A percentile compares a stretch with the other conserved stretches of the same genome.
phyloP scores from a whole-genome alignment of 2,113 vertebrate species.

The Nycticorax nycticorax region DNA sequence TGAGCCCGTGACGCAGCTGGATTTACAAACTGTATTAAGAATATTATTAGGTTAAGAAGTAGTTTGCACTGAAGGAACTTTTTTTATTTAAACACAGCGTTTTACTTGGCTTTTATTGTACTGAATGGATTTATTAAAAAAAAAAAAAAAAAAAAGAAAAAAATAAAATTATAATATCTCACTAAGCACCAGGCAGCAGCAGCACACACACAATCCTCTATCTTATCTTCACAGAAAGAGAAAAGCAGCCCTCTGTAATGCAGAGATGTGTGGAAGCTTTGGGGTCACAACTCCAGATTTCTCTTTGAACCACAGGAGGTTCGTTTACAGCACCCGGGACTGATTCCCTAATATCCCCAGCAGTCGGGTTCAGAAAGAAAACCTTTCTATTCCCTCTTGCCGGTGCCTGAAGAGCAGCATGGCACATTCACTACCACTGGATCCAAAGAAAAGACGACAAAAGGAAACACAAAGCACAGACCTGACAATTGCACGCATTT shows the following conservation, averaged over 20 bases:
- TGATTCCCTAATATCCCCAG: not conserved
- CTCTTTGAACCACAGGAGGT: not conserved
- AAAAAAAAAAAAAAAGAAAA: not conserved
- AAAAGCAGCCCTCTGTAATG: not conserved
- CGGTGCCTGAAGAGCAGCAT: not conserved
- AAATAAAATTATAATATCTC: not conserved
- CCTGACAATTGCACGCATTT: not conserved
- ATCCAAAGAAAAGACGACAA: constrained; percentile 16
- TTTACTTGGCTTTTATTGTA: constrained; percentile 68
- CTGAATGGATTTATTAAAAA: constrained; percentile 5
- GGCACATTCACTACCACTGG: not conserved
- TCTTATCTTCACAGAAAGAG: not conserved
- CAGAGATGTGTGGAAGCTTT: not conserved
- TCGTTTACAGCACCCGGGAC: not conserved
- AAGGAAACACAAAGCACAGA: constrained; percentile 36
- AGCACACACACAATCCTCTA: not conserved
- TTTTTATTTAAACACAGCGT: constrained; percentile 28
- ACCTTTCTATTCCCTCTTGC: not conserved
- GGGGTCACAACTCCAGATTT: not conserved
- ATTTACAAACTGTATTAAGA: constrained; percentile 66
- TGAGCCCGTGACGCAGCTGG: constrained; percentile 55
- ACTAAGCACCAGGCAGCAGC: constrained; percentile 13
- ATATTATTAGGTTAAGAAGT: constrained; percentile 56
- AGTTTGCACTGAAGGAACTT: constrained; percentile 62
- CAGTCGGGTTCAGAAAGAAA: not conserved